Evolutionary conservation across 64 coral and sea anemone genomes (phyloP), one percentile per base, ranked within the genome.

Genomic region (Astreopora myriophthalma): DNA sequence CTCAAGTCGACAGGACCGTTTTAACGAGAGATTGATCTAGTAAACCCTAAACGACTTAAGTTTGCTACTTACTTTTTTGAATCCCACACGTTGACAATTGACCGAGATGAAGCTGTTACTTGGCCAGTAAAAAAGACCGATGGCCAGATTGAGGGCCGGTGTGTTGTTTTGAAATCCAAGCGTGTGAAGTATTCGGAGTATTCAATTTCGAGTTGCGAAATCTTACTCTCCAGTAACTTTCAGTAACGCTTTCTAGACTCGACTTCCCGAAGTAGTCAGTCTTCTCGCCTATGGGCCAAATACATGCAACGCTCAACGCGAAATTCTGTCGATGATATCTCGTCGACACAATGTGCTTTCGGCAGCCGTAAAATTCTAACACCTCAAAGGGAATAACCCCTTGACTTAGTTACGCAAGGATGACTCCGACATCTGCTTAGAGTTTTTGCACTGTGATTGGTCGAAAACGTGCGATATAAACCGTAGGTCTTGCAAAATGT

Each of bases 391-490:
- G 79, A 83, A 38, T 83, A 83, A 65, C 79, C 79, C 79, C 24
- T 65, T 64, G 52, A 64, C 79, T 62, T 33, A 65, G 57, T 83
- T 65, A 83, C 79, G 79, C 55, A 83, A 64, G 55, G 23, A 10
- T 38, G 57, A 83, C 1, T 30, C 7, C 16, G 31, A 0, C 33
- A 20, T 37, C 28, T 19, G 10, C 7, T 16, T 73, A 37, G 14
- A 3, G 19, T 73, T 13, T 7, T 24, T 83, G 32, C 52, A 80
- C 37, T 64, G 14, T 3, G 23, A 83, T 83, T 83, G 57, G 57
- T 37, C 29, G 48, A 57, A 80, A 37, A 80, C 12, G 42, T 48
- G 22, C 11, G 16, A 44, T 49, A 9, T 20, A 8, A 60, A 31
- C 42, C 42, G 75, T 40, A 78, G 52, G 24, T 51, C 6, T 32